Base-by-base conservation (phyloP, 2,797 vertebrate species). In the Sebastolobus alascanus region DNA sequence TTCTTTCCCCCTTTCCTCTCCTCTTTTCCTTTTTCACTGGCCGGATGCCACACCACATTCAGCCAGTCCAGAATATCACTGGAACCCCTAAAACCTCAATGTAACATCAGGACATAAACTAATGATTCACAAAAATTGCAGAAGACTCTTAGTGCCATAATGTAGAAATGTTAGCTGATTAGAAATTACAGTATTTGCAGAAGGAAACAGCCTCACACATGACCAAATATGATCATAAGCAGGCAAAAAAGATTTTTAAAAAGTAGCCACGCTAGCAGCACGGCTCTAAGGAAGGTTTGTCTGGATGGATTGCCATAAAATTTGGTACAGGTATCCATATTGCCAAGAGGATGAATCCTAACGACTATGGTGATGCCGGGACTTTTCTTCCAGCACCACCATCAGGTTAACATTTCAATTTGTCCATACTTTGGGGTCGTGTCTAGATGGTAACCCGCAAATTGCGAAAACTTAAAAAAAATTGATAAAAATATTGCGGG, bases 81-180 rank as follows among this genome's bases (percentile, higher is more conserved):
- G 80, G 66, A 90, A 87, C 68, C 77, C 80, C 52, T 50, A 50
- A 91, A 92, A 91, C 92, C 91, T 83, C 85, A 89, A 43, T 82
- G 77, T 63, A 83, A 65, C 79, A 78, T 79, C 58, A 31, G 60
- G 67, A 85, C 58, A 84, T 61, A 77, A 84, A 79, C 75, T 81
- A 77, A 68, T 85, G 68, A 91, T 89, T 90, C 85, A 88, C 83
- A 70, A 77, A 82, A 85, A 87, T 55, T 79, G 71, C 81, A 75
- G 69, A 89, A 80, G 77, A 54, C 27, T 79, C 40, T 37, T 55
- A 7, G 4, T 59, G 70, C 74, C 64, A 66, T 77, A 55, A 70
- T 83, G 68, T 66, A 59, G 75, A 85, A 76, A 80, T 70, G 27
- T 75, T 75, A 71, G 59, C 68, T 43, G 16, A 64, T 68, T 60